Base-by-base conservation (phyloP, 2,888 invertebrate species). In the Nebria salina region DNA sequence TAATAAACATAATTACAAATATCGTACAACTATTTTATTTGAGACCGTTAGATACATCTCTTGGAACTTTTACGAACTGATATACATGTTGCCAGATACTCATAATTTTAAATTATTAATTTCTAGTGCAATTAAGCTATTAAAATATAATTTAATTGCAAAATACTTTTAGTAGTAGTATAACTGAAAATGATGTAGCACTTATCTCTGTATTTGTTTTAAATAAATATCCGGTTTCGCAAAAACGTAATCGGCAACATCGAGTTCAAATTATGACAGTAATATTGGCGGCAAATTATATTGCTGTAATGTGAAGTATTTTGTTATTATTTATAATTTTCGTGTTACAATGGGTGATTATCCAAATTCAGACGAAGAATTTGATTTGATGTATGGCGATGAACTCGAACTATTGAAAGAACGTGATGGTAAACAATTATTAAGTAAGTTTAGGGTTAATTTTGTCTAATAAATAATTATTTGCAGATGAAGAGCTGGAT, bases 321-420 rank as follows among this genome's bases (percentile, higher is more conserved):
- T 43, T 25, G 15, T 70, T 42, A 41, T 66, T 42, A 25, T 72
- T 54, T 13, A 70, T 8, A n/a, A 77, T 34, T 41, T 34, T 65
- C 43, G 9, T 11, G 11, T 0, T 25, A 88, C 85, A 85, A 91
- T 91, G 91, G 86, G 86, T 86, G 91, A 92, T 73, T 92, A 89
- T 86, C 92, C 92, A 0, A 90, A 91, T 86, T 89, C 91, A 0
- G 87, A 88, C 65, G 89, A 89, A 92, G 88, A 89, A 84, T 94
- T 93, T 85, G 94, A 95, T 86, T 89, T 94, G 76, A 92, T 92
- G 90, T 93, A 94, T 84, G 92, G 92, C 65, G 94, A 94, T 86
- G 94, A 95, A 85, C 86, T 94, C 83, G 94, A 94, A 84, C 87
- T 93, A 87, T 86, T 94, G 64, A 89, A 90, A 66, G 92, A 93